Conservation (phyloP, 2,888 invertebrate genomes). For the Rotaria socialis region DNA sequence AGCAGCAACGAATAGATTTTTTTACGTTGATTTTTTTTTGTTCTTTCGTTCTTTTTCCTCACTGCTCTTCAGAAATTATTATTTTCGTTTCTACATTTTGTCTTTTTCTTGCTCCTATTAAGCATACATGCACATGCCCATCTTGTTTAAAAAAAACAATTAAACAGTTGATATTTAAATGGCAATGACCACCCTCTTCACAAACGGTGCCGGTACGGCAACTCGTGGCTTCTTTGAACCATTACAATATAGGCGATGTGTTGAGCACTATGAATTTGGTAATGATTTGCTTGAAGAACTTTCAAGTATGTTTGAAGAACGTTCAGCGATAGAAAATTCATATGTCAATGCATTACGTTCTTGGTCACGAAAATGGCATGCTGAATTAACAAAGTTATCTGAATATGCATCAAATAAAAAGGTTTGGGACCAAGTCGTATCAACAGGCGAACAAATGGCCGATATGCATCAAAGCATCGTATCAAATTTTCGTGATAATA, state of each 20-base stretch:
- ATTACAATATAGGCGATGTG: not conserved
- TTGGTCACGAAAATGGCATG: slow-evolving; percentile 32
- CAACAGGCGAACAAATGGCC: slow-evolving; percentile 24
- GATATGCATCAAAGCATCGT: slow-evolving; percentile 19
- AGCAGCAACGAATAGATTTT: not conserved
- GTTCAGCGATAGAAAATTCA: not conserved
- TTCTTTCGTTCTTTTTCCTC: not conserved
- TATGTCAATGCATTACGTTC: not conserved
- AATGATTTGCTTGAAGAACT: not conserved
- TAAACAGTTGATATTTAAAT: not conserved
- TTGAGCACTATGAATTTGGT: not conserved
- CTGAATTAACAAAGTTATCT: not conserved
- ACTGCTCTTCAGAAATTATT: not conserved
- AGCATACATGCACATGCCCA: not conserved
- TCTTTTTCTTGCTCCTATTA: not conserved
- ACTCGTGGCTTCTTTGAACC: slow-evolving; percentile 23
- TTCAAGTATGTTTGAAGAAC: slow-evolving; percentile 11
- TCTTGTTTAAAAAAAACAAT: not conserved
- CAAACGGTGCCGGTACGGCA: not conserved
- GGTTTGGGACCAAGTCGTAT: slow-evolving; percentile 16
- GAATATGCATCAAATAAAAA: slow-evolving; percentile 23
- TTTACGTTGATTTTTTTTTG: not conserved
- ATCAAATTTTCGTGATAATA: slow-evolving; percentile 6
- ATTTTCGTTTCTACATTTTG: not conserved
- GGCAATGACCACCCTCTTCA: not conserved